Evolutionary conservation across 1,140 invertebrate species (phyloP), one percentile per base, ranked within the genome.

Genomic region (Archivesica marissinica): DNA sequence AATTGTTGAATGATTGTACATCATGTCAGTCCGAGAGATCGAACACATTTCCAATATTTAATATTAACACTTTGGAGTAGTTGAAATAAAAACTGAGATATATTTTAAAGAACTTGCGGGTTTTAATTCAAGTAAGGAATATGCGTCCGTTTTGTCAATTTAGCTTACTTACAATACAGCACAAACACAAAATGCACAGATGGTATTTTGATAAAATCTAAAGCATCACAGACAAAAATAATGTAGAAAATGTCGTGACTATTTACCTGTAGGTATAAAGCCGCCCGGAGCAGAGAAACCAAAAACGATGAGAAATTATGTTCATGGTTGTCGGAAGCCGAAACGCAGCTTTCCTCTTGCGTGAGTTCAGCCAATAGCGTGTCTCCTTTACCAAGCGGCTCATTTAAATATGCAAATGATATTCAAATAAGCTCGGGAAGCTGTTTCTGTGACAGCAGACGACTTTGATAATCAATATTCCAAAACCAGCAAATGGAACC

Each of bases 341-440:
- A 47, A 47, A 20, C 39, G 23, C 4, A 50, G 25, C 17, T 33
- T 39, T 47, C 54, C 66, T 59, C 56, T 61, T 39, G 70, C 54
- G 13, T 47, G 13, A 61, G 33, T 44, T 39, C 68, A 74, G 70
- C 80, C 80, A 83, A 83, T 83, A 74, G 47, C 80, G 54, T 56
- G 70, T 38, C 66, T 44, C 23, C 52, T 56, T 64, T 61, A 38
- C 4, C 23, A 23, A 20, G 68, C 70, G 70, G 52, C 70, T 75
- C 68, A 83, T 83, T 83, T 83, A 30, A 52, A 83, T 83, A 83
- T 83, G 47, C 70, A 83, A 83, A 83, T 83, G 39, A 30, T 47
- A 72, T 83, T 20, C 56, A 64, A 78, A 78, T 78, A 23, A 33
- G 38, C 11, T 39, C 23, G 7, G 17, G 47, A 70, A 39, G 68